Evolutionary conservation across 1,140 invertebrate genomes (phyloP).

Genomic region (Ooceraea biroi): DNA sequence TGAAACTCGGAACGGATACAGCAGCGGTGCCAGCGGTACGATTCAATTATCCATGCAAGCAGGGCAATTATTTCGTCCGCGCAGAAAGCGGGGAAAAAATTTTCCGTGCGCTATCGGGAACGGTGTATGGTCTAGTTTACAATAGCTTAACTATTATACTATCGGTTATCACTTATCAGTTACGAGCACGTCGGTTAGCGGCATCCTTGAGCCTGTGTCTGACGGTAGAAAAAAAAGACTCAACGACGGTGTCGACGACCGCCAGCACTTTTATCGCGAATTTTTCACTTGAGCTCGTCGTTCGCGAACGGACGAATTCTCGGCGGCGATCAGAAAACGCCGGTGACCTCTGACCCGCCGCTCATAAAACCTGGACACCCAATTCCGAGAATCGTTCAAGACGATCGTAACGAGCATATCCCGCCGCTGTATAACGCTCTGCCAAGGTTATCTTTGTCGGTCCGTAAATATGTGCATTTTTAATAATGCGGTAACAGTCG

Average conservation of each 20-base stretch:
- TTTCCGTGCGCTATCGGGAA: constrained; percentile 11
- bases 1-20: constrained; percentile 26
- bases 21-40: neutral
- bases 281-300: constrained; percentile 61
- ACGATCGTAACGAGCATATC: constrained; percentile 37
- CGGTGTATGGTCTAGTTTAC: constrained; percentile 45
- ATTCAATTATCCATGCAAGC: constrained; percentile 44
- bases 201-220: constrained; percentile 24
- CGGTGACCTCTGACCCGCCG: constrained; percentile 47
- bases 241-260: constrained; percentile 36
- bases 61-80: neutral
- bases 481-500: neutral
- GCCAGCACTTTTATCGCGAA: constrained; percentile 27
- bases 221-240: constrained; percentile 12
- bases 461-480: neutral
- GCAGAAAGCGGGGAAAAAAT: neutral
- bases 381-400: constrained; percentile 59
- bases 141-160: constrained; percentile 3
- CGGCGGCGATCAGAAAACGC: neutral
- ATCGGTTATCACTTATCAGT: constrained; percentile 53
- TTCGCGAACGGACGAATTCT: constrained; percentile 33
- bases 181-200: neutral
- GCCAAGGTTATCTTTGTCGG: constrained; percentile 40
- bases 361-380: constrained; percentile 50
- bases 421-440: neutral